Base-by-base conservation (phyloP, 2,888 invertebrate genomes). In the Lepeophtheirus nordmannii region DNA sequence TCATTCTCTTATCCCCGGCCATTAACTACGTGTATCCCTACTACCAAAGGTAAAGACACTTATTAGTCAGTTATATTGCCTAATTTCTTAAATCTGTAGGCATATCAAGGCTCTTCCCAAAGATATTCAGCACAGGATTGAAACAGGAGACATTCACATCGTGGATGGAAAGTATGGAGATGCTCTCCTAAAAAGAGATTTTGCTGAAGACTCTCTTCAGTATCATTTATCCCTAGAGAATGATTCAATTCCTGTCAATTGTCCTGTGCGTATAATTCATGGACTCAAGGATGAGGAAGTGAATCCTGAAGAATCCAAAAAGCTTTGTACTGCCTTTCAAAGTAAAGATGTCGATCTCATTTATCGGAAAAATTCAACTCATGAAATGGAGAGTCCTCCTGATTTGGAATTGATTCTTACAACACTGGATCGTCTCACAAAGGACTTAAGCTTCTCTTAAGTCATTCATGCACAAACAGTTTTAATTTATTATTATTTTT, bases 21-120 rank as follows among this genome's bases (percentile, higher is more conserved):
- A n/a, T 66, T 2, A 66, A 66, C 46, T 66, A 66, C 23, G 60
- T 66, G 23, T 66, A 59, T 38, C 66, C 59, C 10, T 60, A 66
- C 41, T 66, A 61, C 23, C 39, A 66, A 22, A 61, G 61, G 37
- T n/a, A 61, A 22, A 38, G 20, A 30, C 30, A 5, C 14, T 46
- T 46, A 46, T 46, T 5, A 30, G 30, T 30, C 7, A 30, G 30
- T 30, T 30, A 30, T 7, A 30, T 30, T 30, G 7, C 2, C 7
- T 30, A 30, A 30, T 30, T 30, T 2, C 2, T 30, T 30, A 30
- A 30, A 30, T 30, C 7, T 7, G 7, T 30, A 46, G 56, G 12
- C 63, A 63, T 20, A 22, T 46, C 23, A 38, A 20, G 10, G 12
- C 14, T 12, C 53, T 63, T 20, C 53, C 63, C 3, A 22, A 7